Evolutionary conservation across 2,797 vertebrate genomes (phyloP).

Genomic region (Fratercula arctica): DNA sequence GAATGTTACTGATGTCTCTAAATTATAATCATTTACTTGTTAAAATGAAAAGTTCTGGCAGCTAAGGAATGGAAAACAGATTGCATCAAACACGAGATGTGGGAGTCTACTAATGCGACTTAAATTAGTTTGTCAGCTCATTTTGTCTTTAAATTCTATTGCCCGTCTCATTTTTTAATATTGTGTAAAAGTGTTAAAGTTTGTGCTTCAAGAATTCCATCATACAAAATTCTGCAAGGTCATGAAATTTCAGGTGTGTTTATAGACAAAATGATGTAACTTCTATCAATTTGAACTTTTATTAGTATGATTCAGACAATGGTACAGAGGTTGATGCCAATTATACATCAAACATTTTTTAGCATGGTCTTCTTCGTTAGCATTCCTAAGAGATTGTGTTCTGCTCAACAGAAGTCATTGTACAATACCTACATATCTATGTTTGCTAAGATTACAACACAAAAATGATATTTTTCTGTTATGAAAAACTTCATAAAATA

Average conservation of each 20-base stretch:
- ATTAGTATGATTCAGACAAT: neutral
- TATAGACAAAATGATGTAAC: neutral
- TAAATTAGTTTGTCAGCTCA: neutral
- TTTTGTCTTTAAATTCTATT: neutral
- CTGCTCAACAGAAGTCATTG: neutral
- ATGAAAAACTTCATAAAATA: neutral
- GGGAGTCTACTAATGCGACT: neutral
- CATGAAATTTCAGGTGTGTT: neutral
- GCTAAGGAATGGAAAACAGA: neutral
- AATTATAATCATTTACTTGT: neutral
- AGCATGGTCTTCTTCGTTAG: neutral
- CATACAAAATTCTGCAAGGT: neutral
- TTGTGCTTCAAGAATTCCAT: neutral
- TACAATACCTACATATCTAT: neutral
- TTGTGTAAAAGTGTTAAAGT: accelerated
- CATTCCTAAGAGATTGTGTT: neutral
- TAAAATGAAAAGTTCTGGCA: neutral
- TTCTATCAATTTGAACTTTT: neutral
- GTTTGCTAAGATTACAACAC: neutral
- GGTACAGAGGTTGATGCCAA: neutral
- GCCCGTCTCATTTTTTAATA: neutral
- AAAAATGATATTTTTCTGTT: neutral
- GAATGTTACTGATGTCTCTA: neutral
- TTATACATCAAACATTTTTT: neutral
- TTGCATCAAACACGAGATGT: neutral